Evolutionary conservation across 2,797 vertebrate genomes (phyloP).

Genomic region (Pitangus sulphuratus): DNA sequence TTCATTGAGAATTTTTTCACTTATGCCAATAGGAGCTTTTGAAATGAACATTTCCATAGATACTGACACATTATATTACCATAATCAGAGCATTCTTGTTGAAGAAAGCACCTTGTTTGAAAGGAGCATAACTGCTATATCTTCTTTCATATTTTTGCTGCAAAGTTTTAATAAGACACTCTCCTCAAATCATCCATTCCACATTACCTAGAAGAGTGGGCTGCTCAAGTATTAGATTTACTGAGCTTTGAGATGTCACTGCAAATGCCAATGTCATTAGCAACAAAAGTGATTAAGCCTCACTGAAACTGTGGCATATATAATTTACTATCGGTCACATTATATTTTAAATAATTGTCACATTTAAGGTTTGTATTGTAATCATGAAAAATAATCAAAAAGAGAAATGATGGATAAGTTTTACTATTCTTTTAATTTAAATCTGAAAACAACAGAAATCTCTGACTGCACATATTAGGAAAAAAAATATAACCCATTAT

Average conservation of each 20-base stretch:
- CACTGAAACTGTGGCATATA: neutral
- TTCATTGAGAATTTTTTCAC: neutral
- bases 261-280: neutral
- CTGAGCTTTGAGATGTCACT: neutral
- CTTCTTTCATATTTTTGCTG: neutral
- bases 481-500: neutral
- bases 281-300: neutral
- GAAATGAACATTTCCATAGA: neutral
- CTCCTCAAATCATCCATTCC: neutral
- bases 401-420: neutral
- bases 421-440: neutral
- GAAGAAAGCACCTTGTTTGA: neutral
- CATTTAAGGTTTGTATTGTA: neutral
- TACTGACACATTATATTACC: neutral
- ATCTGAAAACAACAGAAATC: slow-evolving; percentile 11
- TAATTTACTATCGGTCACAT: neutral
- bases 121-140: neutral
- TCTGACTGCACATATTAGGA: neutral
- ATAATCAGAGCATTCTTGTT: neutral
- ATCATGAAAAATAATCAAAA: neutral
- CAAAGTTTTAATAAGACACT: neutral
- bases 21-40: neutral
- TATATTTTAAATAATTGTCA: neutral
- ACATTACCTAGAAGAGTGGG: neutral
- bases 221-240: neutral